Base-by-base conservation (phyloP, 2,797 vertebrate genomes). In the Pseudochromis fuscus region DNA sequence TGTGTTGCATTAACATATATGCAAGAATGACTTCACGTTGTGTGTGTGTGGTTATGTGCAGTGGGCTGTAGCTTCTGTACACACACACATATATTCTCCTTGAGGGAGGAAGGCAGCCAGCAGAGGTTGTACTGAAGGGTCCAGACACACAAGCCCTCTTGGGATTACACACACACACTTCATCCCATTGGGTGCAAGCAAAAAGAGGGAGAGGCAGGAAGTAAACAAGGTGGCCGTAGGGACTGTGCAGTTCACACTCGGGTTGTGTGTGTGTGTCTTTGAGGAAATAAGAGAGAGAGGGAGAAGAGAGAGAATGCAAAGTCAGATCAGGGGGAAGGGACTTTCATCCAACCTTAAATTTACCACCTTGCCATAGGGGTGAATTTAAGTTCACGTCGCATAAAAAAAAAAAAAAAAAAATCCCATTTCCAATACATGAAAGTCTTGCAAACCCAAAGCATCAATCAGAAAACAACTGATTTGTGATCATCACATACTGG, bases 201-300 rank as follows among this genome's bases (percentile, higher is more conserved):
- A 37, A n/a, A 19, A 61, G 49, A 60, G 21, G 28, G 24, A 52
- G 38, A 70, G 33, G 35, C 63, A 71, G 60, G 81, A 86, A 79
- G 77, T 82, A 82, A 87, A 84, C 75, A 87, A 78, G 49, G 48
- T 64, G 70, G 61, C 72, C 57, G 33, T 1, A 19, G 77, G 75
- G 79, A 76, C 30, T 16, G 4, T 33, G 40, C 13, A 18, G 30
- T 49, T 65, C 38, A 71, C 31, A 56, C 44, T 62, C 4, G 24
- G 55, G 2, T 45, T 30, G 12, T 56, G 45, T 24, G 45, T 24
- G 48, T 15, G 42, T 24, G 27, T 64, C 23, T 55, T 30, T 38
- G 53, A 31, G 18, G n/a, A 19, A 42, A 8, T 2, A 12, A 33
- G 15, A 44, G 48, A 24, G 10, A 31, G 44, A 28, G 2, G 46